Base-by-base conservation (phyloP, 2,113 vertebrate genomes). In the Takifugu bimaculatus region DNA sequence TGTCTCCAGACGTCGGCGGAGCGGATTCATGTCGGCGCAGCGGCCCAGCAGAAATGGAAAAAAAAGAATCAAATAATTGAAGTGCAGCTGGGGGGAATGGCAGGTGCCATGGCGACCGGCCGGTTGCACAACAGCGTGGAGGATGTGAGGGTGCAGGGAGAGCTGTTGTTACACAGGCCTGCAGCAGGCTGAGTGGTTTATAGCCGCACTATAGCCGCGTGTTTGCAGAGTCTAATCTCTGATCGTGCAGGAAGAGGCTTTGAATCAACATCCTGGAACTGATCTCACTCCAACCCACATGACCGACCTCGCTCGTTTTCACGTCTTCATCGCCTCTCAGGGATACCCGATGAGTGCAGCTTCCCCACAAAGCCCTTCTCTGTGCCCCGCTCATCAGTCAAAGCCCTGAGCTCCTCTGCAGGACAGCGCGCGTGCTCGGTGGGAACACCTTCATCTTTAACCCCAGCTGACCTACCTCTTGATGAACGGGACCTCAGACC, bases 381-480 rank as follows among this genome's bases (percentile, higher is more conserved):
- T 43, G 49, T 51, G 50, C 48, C 57, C 58, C 42, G 54, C 55
- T 50, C 47, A 53, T 20, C 20, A 47, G 32, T 51, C 42, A 64
- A 60, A 51, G 3, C 25, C 44, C 59, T 7, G 13, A 13, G 25
- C 25, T 49, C 28, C 6, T 35, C 29, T 63, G 60, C 55, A 72
- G 43, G 49, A 13, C 5, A 20, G 20, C 13, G 68, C 6, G 67
- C 54, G 78, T 60, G 62, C 29, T 60, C 47, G 29, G 25, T 61
- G 58, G 51, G 57, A 76, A 72, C 65, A 76, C 71, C 76, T 74
- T 57, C 70, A 66, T 67, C 61, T 70, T 61, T 75, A 71, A 90
- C 81, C 74, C 74, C 62, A 55, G 70, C 68, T 87, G 85, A 90
- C 90, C 88, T 89, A 89, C 88, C 89, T 90, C 79, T 57, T 69